Base-by-base conservation (phyloP, 1,140 invertebrate genomes). In the Ctenoplectra terminalis region DNA sequence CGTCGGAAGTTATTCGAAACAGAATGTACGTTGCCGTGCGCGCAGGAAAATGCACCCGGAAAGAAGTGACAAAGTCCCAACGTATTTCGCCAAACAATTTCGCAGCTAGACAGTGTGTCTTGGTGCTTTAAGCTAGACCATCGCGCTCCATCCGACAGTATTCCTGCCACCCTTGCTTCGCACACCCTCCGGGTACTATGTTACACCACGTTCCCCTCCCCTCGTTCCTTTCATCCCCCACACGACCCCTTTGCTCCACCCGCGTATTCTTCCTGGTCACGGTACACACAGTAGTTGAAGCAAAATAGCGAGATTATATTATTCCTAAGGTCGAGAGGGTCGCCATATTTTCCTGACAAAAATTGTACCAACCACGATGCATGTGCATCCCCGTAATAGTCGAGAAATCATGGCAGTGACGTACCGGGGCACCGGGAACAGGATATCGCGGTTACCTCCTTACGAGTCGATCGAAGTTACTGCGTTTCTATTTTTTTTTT, bases 1-100 rank as follows among this genome's bases (percentile, higher is more conserved):
- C 34, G n/a, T 9, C 15, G 77, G 80, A 77, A 82, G 82, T 82
- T 87, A 87, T 75, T 78, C 78, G 82, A 61, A 63, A 26, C 34
- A 31, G 61, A 81, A 37, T 46, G 72, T 73, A 48, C 76, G 74
- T 86, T 67, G 46, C 43, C 78, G 50, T 74, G 82, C 86, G 84
- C 81, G 77, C 71, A 78, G 87, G 89, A 88, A 90, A 91, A 91
- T 91, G 90, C 88, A 90, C 78, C 85, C 85, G 77, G 82, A 71
- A 90, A 90, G 81, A 91, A 91, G 90, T 90, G 90, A 90, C 90
- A 91, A 90, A 91, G 90, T 90, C 87, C 84, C 81, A 76, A 71
- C 87, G 88, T 90, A 90, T 91, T 90, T 91, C 88, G 88, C 87
- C 90, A 87, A 91, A 91, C 90, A 91, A 91, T 91, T 91, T 90